phyloP scores from a whole-genome alignment of 1,140 invertebrate genomes.

The Papilio helenus region DNA sequence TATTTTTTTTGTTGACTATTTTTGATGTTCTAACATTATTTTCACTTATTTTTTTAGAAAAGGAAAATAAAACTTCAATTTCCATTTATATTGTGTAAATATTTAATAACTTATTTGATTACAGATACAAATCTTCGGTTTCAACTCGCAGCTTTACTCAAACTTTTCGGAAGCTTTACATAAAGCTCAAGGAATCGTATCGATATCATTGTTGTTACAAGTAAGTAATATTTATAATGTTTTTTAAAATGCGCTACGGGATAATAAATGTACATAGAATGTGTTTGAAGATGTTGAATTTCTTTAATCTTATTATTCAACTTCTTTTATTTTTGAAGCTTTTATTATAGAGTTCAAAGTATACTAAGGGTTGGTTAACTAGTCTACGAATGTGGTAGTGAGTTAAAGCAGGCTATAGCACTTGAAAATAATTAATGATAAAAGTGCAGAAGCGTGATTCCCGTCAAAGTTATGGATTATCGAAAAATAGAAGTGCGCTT shows the following conservation, averaged over 20 bases:
- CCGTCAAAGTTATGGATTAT: conserved; percentile 38
- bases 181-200: conserved; percentile 94
- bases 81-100: neutral
- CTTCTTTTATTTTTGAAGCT: neutral
- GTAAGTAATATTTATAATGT: conserved; percentile 81
- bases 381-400: neutral
- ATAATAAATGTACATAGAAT: neutral
- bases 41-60: too few species aligned
- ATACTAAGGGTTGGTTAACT: neutral
- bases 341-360: neutral
- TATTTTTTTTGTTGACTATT: too few species aligned
- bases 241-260: neutral
- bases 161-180: conserved; percentile 95
- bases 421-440: conserved; percentile 32
- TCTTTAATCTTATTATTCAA: too few species aligned
- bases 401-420: neutral
- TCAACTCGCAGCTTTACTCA: conserved; percentile 96
- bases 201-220: conserved; percentile 93
- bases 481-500: conserved; percentile 51
- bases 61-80: too few species aligned
- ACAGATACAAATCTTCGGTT: conserved; percentile 96
- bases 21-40: too few species aligned
- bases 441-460: conserved; percentile 38
- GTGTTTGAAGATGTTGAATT: neutral
- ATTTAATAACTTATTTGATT: conserved; percentile 73